Evolutionary conservation across 2,888 invertebrate genomes (phyloP).

Genomic region (Drosophila histrio): DNA sequence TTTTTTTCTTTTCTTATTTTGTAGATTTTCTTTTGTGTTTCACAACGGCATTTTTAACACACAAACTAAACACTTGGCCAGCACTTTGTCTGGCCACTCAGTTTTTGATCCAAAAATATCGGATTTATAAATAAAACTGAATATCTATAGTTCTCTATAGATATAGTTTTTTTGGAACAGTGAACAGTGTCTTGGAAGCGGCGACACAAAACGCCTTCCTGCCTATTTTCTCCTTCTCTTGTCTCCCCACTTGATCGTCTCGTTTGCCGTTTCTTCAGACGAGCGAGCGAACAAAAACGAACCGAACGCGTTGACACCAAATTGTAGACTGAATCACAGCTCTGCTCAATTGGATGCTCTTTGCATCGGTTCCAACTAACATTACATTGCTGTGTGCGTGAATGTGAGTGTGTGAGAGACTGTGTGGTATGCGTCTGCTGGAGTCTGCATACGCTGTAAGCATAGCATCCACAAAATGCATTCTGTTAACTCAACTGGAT

Average conservation of each 20-base stretch:
- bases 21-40: conserved; percentile 34
- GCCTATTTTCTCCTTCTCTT: background rate
- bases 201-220: conserved; percentile 39
- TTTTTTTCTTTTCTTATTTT: no score
- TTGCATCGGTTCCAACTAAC: conserved; percentile 58
- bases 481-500: conserved; percentile 5
- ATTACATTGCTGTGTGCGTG: conserved; percentile 24
- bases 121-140: conserved; percentile 79
- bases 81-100: conserved; percentile 44
- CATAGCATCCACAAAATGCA: conserved; percentile 53
- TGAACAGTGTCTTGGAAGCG: conserved; percentile 60
- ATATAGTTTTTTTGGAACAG: conserved; percentile 51
- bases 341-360: conserved; percentile 75
- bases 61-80: conserved; percentile 27
- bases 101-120: conserved; percentile 76
- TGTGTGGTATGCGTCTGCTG: conserved; percentile 8
- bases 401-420: conserved; percentile 7
- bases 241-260: background rate
- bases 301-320: conserved; percentile 66
- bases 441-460: conserved; percentile 17
- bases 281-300: conserved; percentile 38
- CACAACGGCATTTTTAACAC: conserved; percentile 65
- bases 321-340: conserved; percentile 63
- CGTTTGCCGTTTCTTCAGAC: conserved; percentile 4
- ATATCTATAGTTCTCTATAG: conserved; percentile 23